Percentiles rank a stretch among this genome's conserved stretches.
Conservation (phyloP, 2,888 invertebrate species). For the Spilosoma lubricipeda region DNA sequence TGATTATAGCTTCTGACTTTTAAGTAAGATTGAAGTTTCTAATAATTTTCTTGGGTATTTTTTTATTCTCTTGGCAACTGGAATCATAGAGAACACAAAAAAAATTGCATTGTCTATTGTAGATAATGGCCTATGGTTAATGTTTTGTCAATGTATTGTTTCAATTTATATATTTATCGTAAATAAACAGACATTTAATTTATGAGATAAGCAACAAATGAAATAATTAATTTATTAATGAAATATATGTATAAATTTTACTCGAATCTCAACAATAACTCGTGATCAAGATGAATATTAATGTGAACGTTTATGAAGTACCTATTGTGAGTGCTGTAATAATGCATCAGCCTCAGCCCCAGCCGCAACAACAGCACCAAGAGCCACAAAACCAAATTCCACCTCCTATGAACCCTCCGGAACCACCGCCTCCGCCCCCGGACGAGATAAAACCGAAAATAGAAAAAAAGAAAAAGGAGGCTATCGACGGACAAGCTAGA, state of each 20-base stretch:
- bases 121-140: constrained; percentile 48
- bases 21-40: too few relatives aligned
- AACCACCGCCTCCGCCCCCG: constrained; percentile 46
- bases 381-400: constrained; percentile 50
- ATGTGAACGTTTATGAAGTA: constrained; percentile 64
- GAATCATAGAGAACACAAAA: background rate
- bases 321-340: constrained; percentile 53
- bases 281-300: constrained; percentile 58
- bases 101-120: constrained; percentile 25
- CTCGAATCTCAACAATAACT: constrained; percentile 16
- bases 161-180: constrained; percentile 41
- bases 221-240: constrained; percentile 28
- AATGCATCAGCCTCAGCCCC: constrained; percentile 48
- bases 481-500: constrained; percentile 80
- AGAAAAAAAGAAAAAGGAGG: constrained; percentile 80
- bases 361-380: constrained; percentile 42
- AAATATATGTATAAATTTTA: constrained; percentile 20
- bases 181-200: constrained; percentile 40
- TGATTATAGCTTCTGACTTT: too few relatives aligned
- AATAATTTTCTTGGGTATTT: too few relatives aligned
- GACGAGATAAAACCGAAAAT: constrained; percentile 64
- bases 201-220: background rate
- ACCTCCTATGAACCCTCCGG: constrained; percentile 43
- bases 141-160: constrained; percentile 39
- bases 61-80: background rate